Conservation (phyloP, 2,797 vertebrate genomes). For the Xerus rutilus region DNA sequence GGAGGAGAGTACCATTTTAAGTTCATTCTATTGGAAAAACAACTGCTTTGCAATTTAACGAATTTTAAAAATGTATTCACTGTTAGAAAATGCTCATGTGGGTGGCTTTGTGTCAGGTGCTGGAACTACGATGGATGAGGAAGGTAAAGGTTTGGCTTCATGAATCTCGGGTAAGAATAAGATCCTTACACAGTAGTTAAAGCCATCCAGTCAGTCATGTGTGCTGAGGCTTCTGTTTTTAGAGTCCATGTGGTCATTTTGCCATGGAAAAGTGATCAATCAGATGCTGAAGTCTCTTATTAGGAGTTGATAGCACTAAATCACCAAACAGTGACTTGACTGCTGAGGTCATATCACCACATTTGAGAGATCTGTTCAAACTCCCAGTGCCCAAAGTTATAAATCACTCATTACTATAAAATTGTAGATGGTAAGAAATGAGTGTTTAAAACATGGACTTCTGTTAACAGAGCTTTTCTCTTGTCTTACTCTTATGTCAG, state of each 20-base stretch:
- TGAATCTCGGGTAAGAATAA: no score
- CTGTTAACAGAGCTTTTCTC: background rate
- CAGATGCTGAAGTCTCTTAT: background rate
- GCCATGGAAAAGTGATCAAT: background rate
- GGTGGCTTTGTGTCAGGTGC: background rate
- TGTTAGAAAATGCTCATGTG: background rate
- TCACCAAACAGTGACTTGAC: background rate
- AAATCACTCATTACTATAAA: background rate
- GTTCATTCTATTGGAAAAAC: background rate
- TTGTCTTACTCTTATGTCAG: background rate
- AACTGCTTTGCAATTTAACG: background rate
- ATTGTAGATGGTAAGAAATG: background rate
- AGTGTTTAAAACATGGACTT: background rate
- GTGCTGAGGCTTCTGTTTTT: no score
- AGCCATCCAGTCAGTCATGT: background rate
- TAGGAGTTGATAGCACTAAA: background rate
- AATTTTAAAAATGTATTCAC: background rate
- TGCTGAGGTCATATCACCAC: background rate
- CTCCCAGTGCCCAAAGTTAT: background rate
- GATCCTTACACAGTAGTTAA: background rate
- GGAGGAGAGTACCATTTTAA: background rate
- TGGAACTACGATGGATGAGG: background rate
- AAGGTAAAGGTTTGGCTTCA: background rate
- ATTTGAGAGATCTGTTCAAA: background rate
- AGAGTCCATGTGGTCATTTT: background rate